Evolutionary conservation across 1,140 invertebrate species (phyloP).

Genomic region (Drosophila willistoni): DNA sequence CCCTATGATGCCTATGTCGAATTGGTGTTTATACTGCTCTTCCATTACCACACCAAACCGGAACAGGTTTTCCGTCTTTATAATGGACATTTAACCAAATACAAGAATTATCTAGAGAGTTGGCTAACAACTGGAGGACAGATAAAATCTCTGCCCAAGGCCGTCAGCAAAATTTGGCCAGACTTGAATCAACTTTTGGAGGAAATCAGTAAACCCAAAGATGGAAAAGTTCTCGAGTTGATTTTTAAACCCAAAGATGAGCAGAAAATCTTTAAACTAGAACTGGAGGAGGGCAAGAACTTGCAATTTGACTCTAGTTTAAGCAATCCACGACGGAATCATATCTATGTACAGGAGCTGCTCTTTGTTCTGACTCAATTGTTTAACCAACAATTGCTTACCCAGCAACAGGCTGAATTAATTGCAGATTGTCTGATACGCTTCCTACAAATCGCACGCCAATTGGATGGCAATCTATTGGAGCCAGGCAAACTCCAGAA

Average conservation of each 20-base stretch:
- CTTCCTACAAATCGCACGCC: slow-evolving; percentile 59
- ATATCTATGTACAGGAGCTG: slow-evolving; percentile 72
- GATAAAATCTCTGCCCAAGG: slow-evolving; percentile 24
- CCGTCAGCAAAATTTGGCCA: slow-evolving; percentile 40
- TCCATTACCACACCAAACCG: slow-evolving; percentile 72
- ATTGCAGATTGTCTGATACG: slow-evolving; percentile 59
- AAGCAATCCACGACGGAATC: slow-evolving; percentile 56
- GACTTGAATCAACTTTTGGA: slow-evolving; percentile 35
- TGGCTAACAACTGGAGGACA: slow-evolving; percentile 42
- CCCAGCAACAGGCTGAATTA: slow-evolving; percentile 41
- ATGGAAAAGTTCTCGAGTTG: slow-evolving; percentile 36
- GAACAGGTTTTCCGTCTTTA: slow-evolving; percentile 65
- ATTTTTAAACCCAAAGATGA: slow-evolving; percentile 39
- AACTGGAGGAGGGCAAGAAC: slow-evolving; percentile 52
- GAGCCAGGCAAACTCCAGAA: neutral
- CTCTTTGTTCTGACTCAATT: slow-evolving; percentile 59
- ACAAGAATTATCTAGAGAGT: slow-evolving; percentile 58
- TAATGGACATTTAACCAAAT: slow-evolving; percentile 26
- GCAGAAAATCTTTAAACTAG: slow-evolving; percentile 48
- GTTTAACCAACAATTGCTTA: slow-evolving; percentile 42
- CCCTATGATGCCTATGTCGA: slow-evolving; percentile 72
- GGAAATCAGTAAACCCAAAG: slow-evolving; percentile 25
- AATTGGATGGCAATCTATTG: slow-evolving; percentile 42
- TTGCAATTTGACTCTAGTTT: slow-evolving; percentile 45
- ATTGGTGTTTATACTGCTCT: slow-evolving; percentile 67